A percentile compares a stretch with the other conserved stretches of the same genome.
These are phyloP conservation scores for Protomyctophum bolini DNA, from an alignment of 2,113 vertebrate genomes.

Conservation along the genomic window DNA sequence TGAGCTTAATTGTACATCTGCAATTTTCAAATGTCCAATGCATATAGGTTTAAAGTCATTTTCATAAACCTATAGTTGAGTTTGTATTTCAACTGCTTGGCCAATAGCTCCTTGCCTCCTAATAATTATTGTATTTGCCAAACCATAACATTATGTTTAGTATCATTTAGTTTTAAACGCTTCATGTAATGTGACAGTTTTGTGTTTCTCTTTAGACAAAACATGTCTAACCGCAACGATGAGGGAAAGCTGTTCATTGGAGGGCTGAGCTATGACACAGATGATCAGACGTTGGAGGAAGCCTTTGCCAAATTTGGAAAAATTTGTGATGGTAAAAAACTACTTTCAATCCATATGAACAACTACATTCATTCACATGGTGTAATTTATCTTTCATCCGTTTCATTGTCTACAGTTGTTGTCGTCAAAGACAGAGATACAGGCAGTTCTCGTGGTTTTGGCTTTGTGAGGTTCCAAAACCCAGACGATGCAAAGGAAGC, in stretches of 20 bases:
- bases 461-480: conserved; percentile 96
- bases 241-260: conserved; percentile 96
- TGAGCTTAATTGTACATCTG: too few species aligned
- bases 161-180: too few species aligned
- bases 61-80: too few species aligned
- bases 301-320: conserved; percentile 95
- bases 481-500: conserved; percentile 96
- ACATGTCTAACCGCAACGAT: conserved; percentile 86
- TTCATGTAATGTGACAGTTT: too few species aligned
- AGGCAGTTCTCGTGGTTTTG: conserved; percentile 92
- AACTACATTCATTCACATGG: neutral
- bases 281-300: conserved; percentile 88
- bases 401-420: conserved; percentile 78
- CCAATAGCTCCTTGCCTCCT: too few species aligned
- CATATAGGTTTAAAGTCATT: too few species aligned
- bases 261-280: conserved; percentile 94
- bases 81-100: too few species aligned
- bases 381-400: too few species aligned
- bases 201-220: neutral
- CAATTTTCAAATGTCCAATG: too few species aligned
- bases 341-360: too few species aligned
- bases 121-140: too few species aligned
- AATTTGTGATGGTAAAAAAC: conserved; percentile 86
- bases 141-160: too few species aligned
- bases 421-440: conserved; percentile 97